Base-by-base conservation (phyloP, 2,113 vertebrate genomes). In the Stigmatopora nigra region DNA sequence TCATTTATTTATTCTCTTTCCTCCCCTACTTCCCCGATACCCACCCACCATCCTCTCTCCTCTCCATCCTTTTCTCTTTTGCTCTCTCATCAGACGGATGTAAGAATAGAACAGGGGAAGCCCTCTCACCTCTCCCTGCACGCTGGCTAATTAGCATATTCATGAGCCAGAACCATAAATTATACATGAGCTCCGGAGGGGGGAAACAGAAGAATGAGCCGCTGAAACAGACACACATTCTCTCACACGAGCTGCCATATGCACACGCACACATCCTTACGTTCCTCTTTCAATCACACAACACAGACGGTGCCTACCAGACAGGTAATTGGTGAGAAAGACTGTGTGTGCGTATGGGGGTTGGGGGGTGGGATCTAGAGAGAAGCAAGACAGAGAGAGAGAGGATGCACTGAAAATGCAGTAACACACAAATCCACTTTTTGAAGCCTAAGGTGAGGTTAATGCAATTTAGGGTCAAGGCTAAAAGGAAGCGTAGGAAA, bases 51-150 rank as follows among this genome's bases (percentile, higher is more conserved):
- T 11, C 48, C 73, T 56, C 53, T 64, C 64, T 1, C 46, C 65
- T 64, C 53, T 71, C 68, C 65, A 63, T 78, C 71, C 64, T 72
- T 73, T 78, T 75, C 72, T 62, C 59, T 59, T 59, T 82, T 77
- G 59, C 64, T 65, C 77, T 76, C 88, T 76, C 87, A 88, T 89
- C 88, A 89, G 87, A 84, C 74, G 72, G 84, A 87, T 78, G 88
- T 88, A 88, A 89, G 89, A 89, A 92, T 88, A 90, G 88, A 90
- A 90, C 81, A 88, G 89, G 90, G 90, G 86, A 91, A 91, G 88
- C 89, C 90, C 90, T 91, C 89, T 92, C 90, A 91, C 90, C 90
- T 90, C 88, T 88, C 88, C 80, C 87, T 89, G 88, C 87, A 89
- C 82, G 83, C 80, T 65, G 83, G 56, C 82, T 81, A 77, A 91